Percentiles rank a stretch among this genome's conserved stretches.
Conservation (phyloP, 2,888 invertebrate genomes). For the Deroplatys truncata region DNA sequence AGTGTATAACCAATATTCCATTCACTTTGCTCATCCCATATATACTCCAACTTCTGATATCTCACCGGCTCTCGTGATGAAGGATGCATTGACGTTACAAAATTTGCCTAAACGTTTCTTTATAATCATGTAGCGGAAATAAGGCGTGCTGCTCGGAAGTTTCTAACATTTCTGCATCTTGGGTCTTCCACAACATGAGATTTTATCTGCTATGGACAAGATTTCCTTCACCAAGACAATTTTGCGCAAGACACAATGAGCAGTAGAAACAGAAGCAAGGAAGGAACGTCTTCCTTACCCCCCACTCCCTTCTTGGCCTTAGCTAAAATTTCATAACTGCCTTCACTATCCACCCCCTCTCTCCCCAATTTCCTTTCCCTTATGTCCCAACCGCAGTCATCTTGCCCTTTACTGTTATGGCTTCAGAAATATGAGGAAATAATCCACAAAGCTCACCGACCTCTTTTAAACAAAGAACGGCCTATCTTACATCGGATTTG, state of each 20-base stretch:
- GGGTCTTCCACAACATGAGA: no score
- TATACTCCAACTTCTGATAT: no score
- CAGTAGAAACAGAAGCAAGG: background rate
- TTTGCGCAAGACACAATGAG: background rate
- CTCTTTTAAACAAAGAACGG: background rate
- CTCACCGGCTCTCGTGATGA: no score
- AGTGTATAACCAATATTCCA: no score
- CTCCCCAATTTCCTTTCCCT: slow-evolving; percentile 14
- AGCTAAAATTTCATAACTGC: slow-evolving; percentile 18
- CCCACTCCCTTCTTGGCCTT: background rate
- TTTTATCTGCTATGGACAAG: no score
- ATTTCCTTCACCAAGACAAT: no score
- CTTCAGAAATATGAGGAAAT: slow-evolving; percentile 12
- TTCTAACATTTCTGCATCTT: no score
- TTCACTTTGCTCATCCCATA: no score
- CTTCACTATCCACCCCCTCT: background rate
- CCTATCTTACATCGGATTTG: background rate
- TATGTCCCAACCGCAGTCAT: slow-evolving; percentile 13
- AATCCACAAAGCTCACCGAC: background rate
- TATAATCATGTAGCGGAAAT: no score
- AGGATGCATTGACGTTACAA: no score
- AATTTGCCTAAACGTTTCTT: no score
- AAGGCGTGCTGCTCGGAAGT: no score
- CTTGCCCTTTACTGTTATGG: slow-evolving; percentile 18
- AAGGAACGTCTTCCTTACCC: background rate